Conservation (phyloP, 2,888 invertebrate genomes). For the Polymixis lichenea region DNA sequence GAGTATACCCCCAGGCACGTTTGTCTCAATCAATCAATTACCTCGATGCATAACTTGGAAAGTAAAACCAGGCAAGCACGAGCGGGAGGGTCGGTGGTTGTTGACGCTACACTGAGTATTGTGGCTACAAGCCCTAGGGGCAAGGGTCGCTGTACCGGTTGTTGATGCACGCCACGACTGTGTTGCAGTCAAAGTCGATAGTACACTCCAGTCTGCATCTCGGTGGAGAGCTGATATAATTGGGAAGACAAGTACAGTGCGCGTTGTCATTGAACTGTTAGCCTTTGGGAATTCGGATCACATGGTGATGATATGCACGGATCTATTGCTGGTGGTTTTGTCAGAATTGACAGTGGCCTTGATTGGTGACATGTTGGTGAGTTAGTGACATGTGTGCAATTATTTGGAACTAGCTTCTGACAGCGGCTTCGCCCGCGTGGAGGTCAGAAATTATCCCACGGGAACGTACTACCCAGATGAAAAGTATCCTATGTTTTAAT, state of each 20-base stretch:
- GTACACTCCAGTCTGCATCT: conserved; percentile 94
- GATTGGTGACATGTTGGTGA: conserved; percentile 31
- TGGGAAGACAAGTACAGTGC: conserved; percentile 93
- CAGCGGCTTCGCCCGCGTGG: too few species aligned
- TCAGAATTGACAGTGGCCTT: conserved; percentile 78
- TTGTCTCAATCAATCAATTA: conserved; percentile 57
- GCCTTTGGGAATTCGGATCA: conserved; percentile 93
- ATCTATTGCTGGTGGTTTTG: conserved; percentile 79
- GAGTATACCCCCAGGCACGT: too few species aligned
- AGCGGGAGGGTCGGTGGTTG: conserved; percentile 93
- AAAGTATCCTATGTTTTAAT: too few species aligned
- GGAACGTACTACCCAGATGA: too few species aligned
- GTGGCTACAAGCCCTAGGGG: conserved; percentile 94
- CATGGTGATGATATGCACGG: conserved; percentile 95
- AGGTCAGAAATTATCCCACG: too few species aligned
- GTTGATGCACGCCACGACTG: conserved; percentile 92
- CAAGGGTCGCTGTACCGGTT: conserved; percentile 94
- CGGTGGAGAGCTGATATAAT: conserved; percentile 94
- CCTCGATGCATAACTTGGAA: conserved; percentile 78
- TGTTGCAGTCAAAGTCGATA: conserved; percentile 93
- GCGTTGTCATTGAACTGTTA: conserved; percentile 92
- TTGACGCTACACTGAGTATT: conserved; percentile 94
- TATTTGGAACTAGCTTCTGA: neutral
- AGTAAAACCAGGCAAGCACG: conserved; percentile 92
- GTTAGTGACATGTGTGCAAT: neutral